Percentiles rank a stretch among this genome's conserved stretches.
These are phyloP conservation scores for Drosophila simulans DNA, from an alignment of 1,140 invertebrate genomes.

Conservation along the genomic window DNA sequence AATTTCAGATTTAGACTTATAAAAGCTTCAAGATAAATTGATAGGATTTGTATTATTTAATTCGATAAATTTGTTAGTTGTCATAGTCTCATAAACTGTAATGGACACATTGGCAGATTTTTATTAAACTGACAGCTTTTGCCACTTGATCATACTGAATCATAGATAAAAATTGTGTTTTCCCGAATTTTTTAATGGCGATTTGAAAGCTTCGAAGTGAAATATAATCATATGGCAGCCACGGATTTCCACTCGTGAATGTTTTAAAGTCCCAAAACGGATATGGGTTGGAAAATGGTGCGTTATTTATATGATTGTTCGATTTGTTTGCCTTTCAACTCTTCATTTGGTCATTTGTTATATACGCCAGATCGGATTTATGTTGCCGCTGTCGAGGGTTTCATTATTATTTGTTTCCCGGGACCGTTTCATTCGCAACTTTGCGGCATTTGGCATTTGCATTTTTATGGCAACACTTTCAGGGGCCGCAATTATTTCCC, in stretches of 20 bases:
- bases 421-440: constrained; percentile 35
- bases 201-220: constrained; percentile 42
- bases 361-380: constrained; percentile 41
- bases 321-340: constrained; percentile 28
- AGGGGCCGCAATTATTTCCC: constrained; percentile 70
- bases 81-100: constrained; percentile 20
- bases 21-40: too few relatives aligned
- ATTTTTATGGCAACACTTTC: constrained; percentile 71
- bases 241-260: constrained; percentile 4
- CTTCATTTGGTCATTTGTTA: constrained; percentile 37
- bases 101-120: constrained; percentile 28
- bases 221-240: constrained; percentile 18
- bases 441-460: constrained; percentile 67
- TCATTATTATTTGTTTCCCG: constrained; percentile 39
- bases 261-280: neutral
- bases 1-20: too few relatives aligned
- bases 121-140: constrained; percentile 52
- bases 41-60: neutral
- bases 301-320: constrained; percentile 7
- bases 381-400: constrained; percentile 30
- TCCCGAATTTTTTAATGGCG: constrained; percentile 41
- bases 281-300: neutral
- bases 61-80: constrained; percentile 1
- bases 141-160: constrained; percentile 29
- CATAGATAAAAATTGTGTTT: constrained; percentile 52